phyloP scores from a whole-genome alignment of 2,888 invertebrate genomes.

The Cantharis rustica region DNA sequence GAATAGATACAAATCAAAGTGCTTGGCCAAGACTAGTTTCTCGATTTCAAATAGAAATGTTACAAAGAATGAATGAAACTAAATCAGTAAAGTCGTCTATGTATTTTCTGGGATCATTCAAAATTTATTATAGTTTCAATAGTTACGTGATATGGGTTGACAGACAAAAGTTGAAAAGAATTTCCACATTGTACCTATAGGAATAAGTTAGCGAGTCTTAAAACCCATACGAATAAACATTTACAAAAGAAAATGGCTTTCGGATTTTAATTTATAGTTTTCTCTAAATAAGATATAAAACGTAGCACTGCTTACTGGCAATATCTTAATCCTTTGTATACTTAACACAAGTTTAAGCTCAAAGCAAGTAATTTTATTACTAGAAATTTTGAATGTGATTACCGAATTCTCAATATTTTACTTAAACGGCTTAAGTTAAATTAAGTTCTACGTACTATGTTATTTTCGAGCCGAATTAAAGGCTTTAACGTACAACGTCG shows the following conservation, averaged over 20 bases:
- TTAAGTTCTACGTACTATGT: neutral
- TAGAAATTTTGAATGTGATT: neutral
- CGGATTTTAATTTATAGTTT: neutral
- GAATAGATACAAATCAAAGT: too few species aligned
- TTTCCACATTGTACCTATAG: too few species aligned
- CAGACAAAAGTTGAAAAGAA: too few species aligned
- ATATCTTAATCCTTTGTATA: neutral
- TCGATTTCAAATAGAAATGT: too few species aligned
- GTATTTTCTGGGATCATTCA: too few species aligned
- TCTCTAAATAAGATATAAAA: neutral
- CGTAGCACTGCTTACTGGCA: neutral
- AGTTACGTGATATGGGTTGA: too few species aligned
- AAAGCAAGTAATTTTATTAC: neutral
- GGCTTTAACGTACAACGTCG: neutral
- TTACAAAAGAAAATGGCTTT: neutral
- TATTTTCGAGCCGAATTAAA: neutral
- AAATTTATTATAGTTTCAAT: too few species aligned
- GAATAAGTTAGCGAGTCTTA: neutral
- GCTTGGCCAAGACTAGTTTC: too few species aligned
- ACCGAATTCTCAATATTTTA: neutral
- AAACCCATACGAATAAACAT: neutral
- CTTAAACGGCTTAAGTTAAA: neutral
- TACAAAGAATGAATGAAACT: too few species aligned
- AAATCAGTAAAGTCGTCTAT: too few species aligned
- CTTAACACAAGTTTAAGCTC: neutral